Conservation (phyloP, 1,140 invertebrate genomes). For the Drosophila mojavensis region DNA sequence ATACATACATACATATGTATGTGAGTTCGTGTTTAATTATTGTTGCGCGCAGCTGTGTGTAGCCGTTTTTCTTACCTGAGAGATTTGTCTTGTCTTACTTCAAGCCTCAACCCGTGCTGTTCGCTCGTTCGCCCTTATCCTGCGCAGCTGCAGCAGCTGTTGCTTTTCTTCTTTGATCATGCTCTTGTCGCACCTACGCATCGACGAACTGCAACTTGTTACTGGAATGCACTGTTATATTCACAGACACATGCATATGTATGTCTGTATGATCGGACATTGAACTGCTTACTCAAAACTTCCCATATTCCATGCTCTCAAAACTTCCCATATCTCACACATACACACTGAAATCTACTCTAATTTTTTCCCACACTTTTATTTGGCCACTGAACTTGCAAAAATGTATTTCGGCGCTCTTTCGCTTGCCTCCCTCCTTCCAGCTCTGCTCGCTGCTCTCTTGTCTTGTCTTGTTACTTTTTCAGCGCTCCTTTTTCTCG, state of each 20-base stretch:
- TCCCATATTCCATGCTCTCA: slow-evolving; percentile 15
- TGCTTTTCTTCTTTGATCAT: neutral
- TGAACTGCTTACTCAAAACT: slow-evolving; percentile 27
- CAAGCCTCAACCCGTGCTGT: slow-evolving; percentile 27
- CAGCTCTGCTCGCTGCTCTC: slow-evolving; percentile 1
- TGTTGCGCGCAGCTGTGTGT: slow-evolving; percentile 34
- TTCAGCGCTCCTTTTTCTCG: slow-evolving; percentile 29
- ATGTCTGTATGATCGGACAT: slow-evolving; percentile 21
- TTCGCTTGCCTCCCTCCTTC: neutral
- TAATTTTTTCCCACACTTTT: slow-evolving; percentile 40
- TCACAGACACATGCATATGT: neutral
- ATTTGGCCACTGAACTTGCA: slow-evolving; percentile 50
- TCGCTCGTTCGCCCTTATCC: slow-evolving; percentile 6
- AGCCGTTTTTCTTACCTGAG: slow-evolving; percentile 37
- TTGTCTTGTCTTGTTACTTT: slow-evolving; percentile 21
- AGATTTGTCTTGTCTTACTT: neutral
- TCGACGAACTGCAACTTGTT: slow-evolving; percentile 36
- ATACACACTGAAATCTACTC: neutral
- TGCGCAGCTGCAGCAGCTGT: slow-evolving; percentile 21
- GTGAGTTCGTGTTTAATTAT: neutral
- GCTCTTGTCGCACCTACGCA: slow-evolving; percentile 5
- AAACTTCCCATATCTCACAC: slow-evolving; percentile 20
- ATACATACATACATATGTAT: neutral
- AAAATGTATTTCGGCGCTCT: slow-evolving; percentile 20
- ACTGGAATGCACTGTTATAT: slow-evolving; percentile 22